These are phyloP conservation scores for Eupithecia tripunctaria DNA, from an alignment of 2,888 invertebrate species.

Conservation along the genomic window DNA sequence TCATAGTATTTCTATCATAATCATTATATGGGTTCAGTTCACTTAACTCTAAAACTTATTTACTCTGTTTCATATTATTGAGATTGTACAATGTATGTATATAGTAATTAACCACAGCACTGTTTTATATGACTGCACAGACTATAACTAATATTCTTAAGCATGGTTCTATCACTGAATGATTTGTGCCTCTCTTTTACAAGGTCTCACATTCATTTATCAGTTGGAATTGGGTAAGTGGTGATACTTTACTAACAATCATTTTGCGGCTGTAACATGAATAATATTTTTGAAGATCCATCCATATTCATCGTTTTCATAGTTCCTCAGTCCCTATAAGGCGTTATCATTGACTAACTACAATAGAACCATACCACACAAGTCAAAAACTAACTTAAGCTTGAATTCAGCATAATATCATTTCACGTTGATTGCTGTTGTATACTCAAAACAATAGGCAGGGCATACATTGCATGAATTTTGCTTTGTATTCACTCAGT, in stretches of 20 bases:
- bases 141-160: conserved; percentile 17
- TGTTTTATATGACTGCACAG: not conserved
- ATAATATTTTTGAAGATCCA: too few species aligned
- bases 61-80: not conserved
- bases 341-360: too few species aligned
- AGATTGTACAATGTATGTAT: not conserved
- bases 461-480: too few species aligned
- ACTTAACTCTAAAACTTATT: not conserved
- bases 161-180: conserved; percentile 26
- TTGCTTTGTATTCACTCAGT: too few species aligned
- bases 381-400: too few species aligned
- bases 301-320: too few species aligned
- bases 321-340: too few species aligned
- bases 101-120: conserved; percentile 5
- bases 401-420: too few species aligned
- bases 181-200: conserved; percentile 73
- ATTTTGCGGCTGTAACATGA: not conserved
- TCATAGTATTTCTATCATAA: not conserved
- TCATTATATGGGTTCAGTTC: not conserved
- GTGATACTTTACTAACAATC: conserved; percentile 17
- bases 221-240: conserved; percentile 92
- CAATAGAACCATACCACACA: too few species aligned
- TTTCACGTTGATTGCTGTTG: too few species aligned
- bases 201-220: conserved; percentile 96
- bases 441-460: too few species aligned